Base-by-base conservation (phyloP, 1,140 invertebrate species). In the Drosophila ambigua region DNA sequence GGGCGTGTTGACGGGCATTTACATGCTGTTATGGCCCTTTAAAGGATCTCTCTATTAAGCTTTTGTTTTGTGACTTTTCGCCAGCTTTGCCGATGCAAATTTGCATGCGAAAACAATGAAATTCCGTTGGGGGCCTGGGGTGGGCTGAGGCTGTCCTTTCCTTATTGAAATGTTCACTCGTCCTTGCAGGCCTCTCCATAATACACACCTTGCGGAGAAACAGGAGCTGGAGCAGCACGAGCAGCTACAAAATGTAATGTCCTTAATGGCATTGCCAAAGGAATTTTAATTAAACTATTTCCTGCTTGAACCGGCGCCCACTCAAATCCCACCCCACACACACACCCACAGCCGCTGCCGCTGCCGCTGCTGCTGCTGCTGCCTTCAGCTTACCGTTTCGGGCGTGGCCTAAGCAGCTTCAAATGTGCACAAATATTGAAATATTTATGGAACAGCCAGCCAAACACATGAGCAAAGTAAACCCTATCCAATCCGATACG, bases 271-370 rank as follows among this genome's bases (percentile, higher is more conserved):
- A 77, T 73, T 88, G 72, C 83, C 65, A 81, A 75, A 87, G 79
- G 79, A 72, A 83, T 87, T 87, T 87, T 87, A 87, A 87, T 87
- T 87, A 87, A 87, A 87, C 83, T 89, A 87, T 87, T 87, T 87
- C 83, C 83, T 78, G 78, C 59, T 79, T 66, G 66, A 72, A 43
- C 6, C 8, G 4, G 50, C 50, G 8, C 13, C 51, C 15, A 35
- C 51, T 9, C 31, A 9, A 9, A 31, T 0, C 35, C 35, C 35
- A 4, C 9, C 35, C 35, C 11, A 39, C 9, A 39, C 11, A 11
- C 35, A 13, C 35, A 2, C 16, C 16, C 16, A 16, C 16, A n/a
- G n/a, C n/a, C n/a, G n/a, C 16, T 0, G 16, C 16, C 16, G 8
- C 35, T 3, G 2, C 35, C 13, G 51, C 28, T 5, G 16, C 48